Percentiles rank a stretch among this genome's conserved stretches.
phyloP scores from a whole-genome alignment of 2,113 vertebrate species.

The Corvus cornix region DNA sequence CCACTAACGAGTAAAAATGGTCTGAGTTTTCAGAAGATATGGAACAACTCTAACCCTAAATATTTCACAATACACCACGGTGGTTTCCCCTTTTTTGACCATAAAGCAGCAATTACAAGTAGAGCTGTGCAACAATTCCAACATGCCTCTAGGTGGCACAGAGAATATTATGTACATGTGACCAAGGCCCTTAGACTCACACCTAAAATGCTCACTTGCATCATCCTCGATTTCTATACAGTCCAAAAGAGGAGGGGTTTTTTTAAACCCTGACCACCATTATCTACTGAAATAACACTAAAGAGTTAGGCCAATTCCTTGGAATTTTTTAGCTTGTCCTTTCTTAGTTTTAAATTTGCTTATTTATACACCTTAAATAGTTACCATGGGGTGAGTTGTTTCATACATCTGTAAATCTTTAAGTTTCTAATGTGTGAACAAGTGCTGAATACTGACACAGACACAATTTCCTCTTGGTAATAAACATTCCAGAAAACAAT shows the following conservation, averaged over 20 bases:
- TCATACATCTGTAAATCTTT: background rate
- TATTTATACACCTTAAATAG: background rate
- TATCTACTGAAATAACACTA: background rate
- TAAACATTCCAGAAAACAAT: background rate
- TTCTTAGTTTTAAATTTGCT: background rate
- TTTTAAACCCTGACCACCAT: background rate
- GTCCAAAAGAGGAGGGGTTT: background rate
- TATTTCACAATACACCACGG: background rate
- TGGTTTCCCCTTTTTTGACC: background rate
- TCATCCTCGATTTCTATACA: background rate
- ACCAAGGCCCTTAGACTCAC: background rate
- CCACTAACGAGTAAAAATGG: background rate
- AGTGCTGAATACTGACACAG: background rate
- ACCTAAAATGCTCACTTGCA: rapidly evolving
- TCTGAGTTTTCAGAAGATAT: background rate
- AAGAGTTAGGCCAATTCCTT: background rate
- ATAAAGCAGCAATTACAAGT: background rate
- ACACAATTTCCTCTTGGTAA: background rate
- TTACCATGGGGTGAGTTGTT: background rate
- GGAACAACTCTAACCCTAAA: background rate
- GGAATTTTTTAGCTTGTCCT: background rate
- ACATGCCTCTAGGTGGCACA: conserved; percentile 39
- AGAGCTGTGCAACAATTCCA: background rate
- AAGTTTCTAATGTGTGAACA: background rate
- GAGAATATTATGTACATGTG: background rate